phyloP scores from a whole-genome alignment of 2,888 invertebrate species.

The Caenorhabditis sp. region DNA sequence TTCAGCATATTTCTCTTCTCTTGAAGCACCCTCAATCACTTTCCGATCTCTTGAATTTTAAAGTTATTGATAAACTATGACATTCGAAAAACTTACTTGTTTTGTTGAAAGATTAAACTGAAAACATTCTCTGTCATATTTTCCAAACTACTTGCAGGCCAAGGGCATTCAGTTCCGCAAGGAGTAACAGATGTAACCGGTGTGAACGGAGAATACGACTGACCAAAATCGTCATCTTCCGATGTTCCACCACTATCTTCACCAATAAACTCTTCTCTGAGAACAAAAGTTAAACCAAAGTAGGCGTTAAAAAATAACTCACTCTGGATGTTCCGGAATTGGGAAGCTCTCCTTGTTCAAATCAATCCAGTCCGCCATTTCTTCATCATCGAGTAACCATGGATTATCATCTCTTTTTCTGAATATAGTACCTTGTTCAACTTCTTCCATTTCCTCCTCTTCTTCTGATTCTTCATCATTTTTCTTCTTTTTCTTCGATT shows the following conservation, averaged over 20 bases:
- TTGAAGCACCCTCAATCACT: not conserved
- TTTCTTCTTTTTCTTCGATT: not conserved
- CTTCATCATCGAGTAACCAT: conserved; percentile 17
- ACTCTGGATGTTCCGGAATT: not conserved
- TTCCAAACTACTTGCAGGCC: conserved; percentile 8
- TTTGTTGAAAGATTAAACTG: conserved; percentile 10
- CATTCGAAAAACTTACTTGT: not conserved
- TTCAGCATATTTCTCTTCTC: conserved; percentile 1
- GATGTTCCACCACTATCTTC: not conserved
- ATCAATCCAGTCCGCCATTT: conserved; percentile 10
- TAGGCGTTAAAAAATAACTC: too few relatives aligned
- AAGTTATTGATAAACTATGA: not conserved
- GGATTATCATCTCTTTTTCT: conserved; percentile 24
- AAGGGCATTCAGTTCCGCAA: conserved; percentile 10
- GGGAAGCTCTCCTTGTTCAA: not conserved
- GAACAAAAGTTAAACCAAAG: not conserved
- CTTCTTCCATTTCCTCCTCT: not conserved
- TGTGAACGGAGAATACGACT: not conserved
- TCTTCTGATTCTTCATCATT: not conserved
- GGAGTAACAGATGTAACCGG: conserved; percentile 9
- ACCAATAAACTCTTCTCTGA: not conserved
- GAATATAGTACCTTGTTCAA: conserved; percentile 1
- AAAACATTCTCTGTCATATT: conserved; percentile 17
- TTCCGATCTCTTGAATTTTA: not conserved
- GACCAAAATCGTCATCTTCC: not conserved